phyloP scores from a whole-genome alignment of 2,888 invertebrate species.

The Litoditis marina region DNA sequence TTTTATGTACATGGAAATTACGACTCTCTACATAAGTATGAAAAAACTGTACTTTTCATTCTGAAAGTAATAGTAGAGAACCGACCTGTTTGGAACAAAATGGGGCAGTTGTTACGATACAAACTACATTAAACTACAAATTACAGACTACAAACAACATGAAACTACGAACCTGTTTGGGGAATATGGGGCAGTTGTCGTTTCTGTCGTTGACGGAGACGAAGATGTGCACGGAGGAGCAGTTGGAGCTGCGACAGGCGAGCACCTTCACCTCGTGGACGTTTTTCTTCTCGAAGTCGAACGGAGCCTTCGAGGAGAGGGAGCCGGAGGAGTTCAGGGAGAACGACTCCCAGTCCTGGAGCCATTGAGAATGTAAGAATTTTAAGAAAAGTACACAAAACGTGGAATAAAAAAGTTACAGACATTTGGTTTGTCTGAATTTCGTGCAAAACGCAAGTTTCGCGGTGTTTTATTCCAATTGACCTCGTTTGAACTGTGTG shows the following conservation, averaged over 20 bases:
- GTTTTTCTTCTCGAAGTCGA: constrained; percentile 48
- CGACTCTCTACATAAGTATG: not conserved
- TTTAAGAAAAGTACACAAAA: not conserved
- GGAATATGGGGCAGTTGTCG: constrained; percentile 51
- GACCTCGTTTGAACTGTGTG: too few relatives aligned
- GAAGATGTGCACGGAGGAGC: constrained; percentile 37
- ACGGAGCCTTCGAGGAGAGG: constrained; percentile 27
- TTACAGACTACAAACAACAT: not conserved
- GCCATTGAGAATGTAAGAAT: too few relatives aligned
- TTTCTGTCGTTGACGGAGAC: constrained; percentile 47
- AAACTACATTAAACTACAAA: too few relatives aligned
- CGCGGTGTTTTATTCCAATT: too few relatives aligned
- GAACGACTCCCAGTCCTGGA: constrained; percentile 35
- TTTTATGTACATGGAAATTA: too few relatives aligned
- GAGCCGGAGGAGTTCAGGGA: constrained; percentile 23
- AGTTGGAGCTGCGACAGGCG: constrained; percentile 30
- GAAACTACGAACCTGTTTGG: constrained; percentile 26
- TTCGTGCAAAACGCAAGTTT: too few relatives aligned
- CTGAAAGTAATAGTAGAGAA: too few relatives aligned
- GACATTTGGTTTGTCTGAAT: too few relatives aligned
- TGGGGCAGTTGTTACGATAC: too few relatives aligned
- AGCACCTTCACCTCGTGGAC: constrained; percentile 42
- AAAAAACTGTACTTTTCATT: too few relatives aligned
- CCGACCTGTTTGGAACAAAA: too few relatives aligned
- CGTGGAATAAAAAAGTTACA: not conserved